Conservation (phyloP, 1,140 invertebrate genomes). For the Trypoxylus dichotomus region DNA sequence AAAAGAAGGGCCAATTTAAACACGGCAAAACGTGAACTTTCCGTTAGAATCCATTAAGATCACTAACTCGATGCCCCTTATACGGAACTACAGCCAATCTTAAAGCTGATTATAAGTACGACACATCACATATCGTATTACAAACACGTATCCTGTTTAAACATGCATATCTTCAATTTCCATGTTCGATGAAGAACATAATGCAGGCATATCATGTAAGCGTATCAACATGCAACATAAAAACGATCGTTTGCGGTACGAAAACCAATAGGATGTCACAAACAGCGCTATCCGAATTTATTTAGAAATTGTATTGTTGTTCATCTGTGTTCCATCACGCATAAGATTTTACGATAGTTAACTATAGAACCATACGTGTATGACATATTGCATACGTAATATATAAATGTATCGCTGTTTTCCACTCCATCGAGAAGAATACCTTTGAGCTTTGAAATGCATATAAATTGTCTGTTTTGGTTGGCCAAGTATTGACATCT, state of each 20-base stretch:
- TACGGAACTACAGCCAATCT: too few relatives aligned
- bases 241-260: neutral
- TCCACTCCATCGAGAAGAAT: neutral
- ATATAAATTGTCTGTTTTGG: neutral
- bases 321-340: conserved; percentile 11
- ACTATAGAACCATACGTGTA: conserved; percentile 12
- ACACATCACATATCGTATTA: neutral
- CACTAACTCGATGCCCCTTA: too few relatives aligned
- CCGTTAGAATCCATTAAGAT: too few relatives aligned
- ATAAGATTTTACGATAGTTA: conserved; percentile 25
- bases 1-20: too few relatives aligned
- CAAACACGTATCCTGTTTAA: neutral
- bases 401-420: neutral
- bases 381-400: conserved; percentile 10
- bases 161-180: neutral
- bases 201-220: neutral
- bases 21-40: too few relatives aligned
- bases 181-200: neutral
- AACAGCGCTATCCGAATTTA: neutral
- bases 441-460: neutral
- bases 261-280: conserved; percentile 12
- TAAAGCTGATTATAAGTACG: too few relatives aligned
- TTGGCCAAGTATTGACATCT: neutral
- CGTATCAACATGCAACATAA: neutral
- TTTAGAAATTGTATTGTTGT: conserved; percentile 15